Base-by-base conservation (phyloP, 2,888 invertebrate species). In the Sminthurinus aureus region DNA sequence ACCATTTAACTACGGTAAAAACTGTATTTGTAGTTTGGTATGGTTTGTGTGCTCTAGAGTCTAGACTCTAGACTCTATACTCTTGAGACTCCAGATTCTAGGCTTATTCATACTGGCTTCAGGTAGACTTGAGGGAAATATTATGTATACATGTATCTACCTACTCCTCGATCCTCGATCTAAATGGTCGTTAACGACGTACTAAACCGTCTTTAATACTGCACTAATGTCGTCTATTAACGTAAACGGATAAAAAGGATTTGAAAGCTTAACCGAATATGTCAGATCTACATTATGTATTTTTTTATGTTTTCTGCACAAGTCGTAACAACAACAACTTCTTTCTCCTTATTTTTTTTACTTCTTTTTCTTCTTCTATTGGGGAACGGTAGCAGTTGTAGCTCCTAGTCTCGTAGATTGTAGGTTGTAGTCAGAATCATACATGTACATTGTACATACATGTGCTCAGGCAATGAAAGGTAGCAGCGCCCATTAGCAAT, bases 231-330 rank as follows among this genome's bases (percentile, higher is more conserved):
- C 80, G n/a, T 67, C 71, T 67, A 80, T 80, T 71, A 80, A 80
- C 71, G 80, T 80, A 80, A 80, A 69, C 26, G 24, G 80, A 80
- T 80, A 71, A 80, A 67, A 71, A 80, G 66, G 80, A 80, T 80
- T 67, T 69, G 67, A 71, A 80, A 80, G 52, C 22, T 67, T 71
- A 69, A 64, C 64, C 22, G 15, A 75, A 75, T 51, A 66, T 67
- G 79, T 79, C 67, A 38, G 26, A 64, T 18, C 76, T 38, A n/a
- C 22, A 6, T 20, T 20, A 9, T 58, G 15, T 51, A 4, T 76
- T 76, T 58, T 58, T 76, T 22, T 58, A 22, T 78, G n/a, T 50
- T 26, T 78, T 75, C 75, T 75, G 75, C 75, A 73, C 26, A 73
- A 50, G 75, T 75, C 52, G 75, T 75, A 22, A 71, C 24, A 24